Evolutionary conservation across 1,140 invertebrate genomes (phyloP).

Genomic region (Brachionus manjavacas): DNA sequence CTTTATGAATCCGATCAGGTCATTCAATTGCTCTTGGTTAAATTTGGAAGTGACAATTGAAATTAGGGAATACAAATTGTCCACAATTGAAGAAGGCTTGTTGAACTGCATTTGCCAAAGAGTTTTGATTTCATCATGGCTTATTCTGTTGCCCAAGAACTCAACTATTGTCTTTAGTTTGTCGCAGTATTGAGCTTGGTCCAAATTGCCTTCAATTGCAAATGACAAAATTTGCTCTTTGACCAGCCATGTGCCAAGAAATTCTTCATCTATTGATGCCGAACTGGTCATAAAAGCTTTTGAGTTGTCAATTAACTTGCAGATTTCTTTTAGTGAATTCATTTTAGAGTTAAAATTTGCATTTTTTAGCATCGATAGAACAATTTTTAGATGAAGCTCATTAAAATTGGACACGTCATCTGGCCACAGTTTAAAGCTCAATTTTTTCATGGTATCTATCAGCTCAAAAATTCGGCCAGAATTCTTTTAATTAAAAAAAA

Average conservation of each 20-base stretch:
- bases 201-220: conserved; percentile 62
- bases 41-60: conserved; percentile 61
- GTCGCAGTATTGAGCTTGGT: conserved; percentile 62
- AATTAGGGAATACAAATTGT: conserved; percentile 61
- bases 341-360: conserved; percentile 62
- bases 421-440: conserved; percentile 59
- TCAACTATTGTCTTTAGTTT: conserved; percentile 61
- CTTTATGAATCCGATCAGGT: conserved; percentile 59
- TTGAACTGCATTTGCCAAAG: conserved; percentile 59
- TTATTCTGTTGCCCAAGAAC: conserved; percentile 59
- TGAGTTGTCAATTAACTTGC: conserved; percentile 1
- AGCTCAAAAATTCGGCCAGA: conserved; percentile 59
- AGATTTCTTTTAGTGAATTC: conserved; percentile 61
- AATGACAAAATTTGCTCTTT: conserved; percentile 59
- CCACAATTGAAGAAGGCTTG: conserved; percentile 57
- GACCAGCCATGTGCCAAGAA: conserved; percentile 60
- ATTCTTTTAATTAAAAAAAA: conserved; percentile 51
- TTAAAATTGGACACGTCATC: conserved; percentile 56
- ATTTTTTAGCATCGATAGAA: conserved; percentile 60
- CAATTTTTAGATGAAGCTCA: conserved; percentile 58
- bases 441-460: conserved; percentile 57
- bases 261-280: conserved; percentile 45
- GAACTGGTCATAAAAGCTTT: background rate
- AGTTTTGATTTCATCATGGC: conserved; percentile 59
- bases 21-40: conserved; percentile 58